These are phyloP conservation scores for Nerophis lumbriciformis DNA, from an alignment of 2,113 vertebrate genomes.

Conservation along the genomic window DNA sequence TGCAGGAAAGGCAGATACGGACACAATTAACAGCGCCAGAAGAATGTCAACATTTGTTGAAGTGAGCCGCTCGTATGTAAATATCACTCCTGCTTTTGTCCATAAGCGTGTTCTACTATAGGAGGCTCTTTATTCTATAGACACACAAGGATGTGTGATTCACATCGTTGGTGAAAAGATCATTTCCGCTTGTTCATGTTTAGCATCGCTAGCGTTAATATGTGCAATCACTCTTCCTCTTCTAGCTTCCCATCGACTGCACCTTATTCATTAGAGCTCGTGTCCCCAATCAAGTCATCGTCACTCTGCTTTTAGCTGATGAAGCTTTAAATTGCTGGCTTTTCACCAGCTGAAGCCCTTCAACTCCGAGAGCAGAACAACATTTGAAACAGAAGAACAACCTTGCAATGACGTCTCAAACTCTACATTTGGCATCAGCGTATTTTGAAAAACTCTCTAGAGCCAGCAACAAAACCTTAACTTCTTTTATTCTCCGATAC, in stretches of 20 bases:
- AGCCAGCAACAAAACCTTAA: too few species aligned
- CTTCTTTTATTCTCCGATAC: too few species aligned
- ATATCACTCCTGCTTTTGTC: background rate
- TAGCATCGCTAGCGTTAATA: slow-evolving; percentile 7
- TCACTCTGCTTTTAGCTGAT: slow-evolving; percentile 31
- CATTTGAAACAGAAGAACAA: too few species aligned
- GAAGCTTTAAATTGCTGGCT: slow-evolving; percentile 28
- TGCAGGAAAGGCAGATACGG: slow-evolving; percentile 36
- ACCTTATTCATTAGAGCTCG: slow-evolving; percentile 28
- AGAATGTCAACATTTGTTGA: slow-evolving; percentile 10
- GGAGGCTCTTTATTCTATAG: too few species aligned
- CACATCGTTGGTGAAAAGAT: background rate
- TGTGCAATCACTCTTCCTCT: slow-evolving; percentile 21
- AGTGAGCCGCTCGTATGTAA: slow-evolving; percentile 19
- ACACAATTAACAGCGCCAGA: slow-evolving; percentile 8
- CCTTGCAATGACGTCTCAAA: too few species aligned
- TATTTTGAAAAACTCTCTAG: too few species aligned
- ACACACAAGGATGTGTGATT: too few species aligned
- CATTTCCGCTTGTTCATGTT: background rate
- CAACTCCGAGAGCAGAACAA: background rate
- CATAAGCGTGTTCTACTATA: background rate
- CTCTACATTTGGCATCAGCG: too few species aligned
- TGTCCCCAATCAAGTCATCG: slow-evolving; percentile 27
- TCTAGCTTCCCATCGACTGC: background rate
- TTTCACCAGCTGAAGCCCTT: slow-evolving; percentile 13